Evolutionary conservation across 2,113 vertebrate genomes (phyloP), one percentile per base, ranked within the genome.

Genomic region (Gymnocephalus cernua): DNA sequence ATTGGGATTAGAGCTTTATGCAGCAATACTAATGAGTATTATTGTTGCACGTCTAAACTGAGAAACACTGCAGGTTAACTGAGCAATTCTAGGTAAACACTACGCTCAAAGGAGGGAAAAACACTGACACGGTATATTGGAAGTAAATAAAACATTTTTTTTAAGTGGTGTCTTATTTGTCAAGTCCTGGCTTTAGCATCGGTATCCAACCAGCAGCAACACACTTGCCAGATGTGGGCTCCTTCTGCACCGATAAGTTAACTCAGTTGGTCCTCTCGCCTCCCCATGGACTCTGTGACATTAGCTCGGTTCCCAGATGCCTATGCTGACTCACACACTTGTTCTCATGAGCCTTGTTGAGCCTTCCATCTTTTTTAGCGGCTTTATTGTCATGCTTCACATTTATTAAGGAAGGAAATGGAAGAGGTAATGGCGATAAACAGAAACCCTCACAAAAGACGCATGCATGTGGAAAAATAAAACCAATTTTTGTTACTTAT

Each of bases 211-310:
- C 63, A 74, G 38, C 71, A 63, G 66, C 32, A 18, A 78, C 59
- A 71, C 65, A 44, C 50, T 47, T 75, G 66, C 74, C 72, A 80
- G 70, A 85, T 82, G 82, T 74, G 51, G 19, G 64, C 64, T 63
- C 79, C 76, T 70, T 87, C 86, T 86, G 78, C 79, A 79, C 29
- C 62, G 51, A 83, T 86, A 83, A 83, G 66, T 88, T 80, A 89
- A 83, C 80, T 77, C 59, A 25, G 73, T 58, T 21, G 45, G 64
- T 82, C 68, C 50, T 48, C 57, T 18, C 8, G 12, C 41, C 44
- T 77, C 85, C 88, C 79, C 15, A 10, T 62, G 63, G 83, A 85
- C 74, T 76, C 82, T 9, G 53, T 89, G 90, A 91, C 90, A 92
- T 90, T 86, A 83, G 65, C 56, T 80, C 16, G 4, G 56, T 32